These are phyloP conservation scores for Drosophila melanosoma DNA, from an alignment of 2,888 invertebrate species.

Conservation along the genomic window DNA sequence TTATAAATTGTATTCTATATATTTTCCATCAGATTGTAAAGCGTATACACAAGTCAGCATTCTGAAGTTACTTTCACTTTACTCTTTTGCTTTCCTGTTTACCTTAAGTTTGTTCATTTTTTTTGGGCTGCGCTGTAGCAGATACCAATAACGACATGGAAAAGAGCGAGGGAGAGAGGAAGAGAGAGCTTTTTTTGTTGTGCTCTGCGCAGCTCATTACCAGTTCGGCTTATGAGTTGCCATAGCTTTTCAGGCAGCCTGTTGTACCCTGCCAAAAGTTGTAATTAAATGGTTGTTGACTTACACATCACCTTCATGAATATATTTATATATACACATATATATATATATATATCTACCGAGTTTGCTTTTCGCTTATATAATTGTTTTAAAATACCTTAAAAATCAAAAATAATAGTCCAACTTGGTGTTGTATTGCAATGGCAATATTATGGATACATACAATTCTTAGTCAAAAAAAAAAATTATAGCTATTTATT, in stretches of 20 bases:
- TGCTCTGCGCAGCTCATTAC: conserved; percentile 39
- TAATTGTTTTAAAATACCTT: background rate
- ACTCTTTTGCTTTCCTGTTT: conserved; percentile 25
- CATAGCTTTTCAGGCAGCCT: conserved; percentile 50
- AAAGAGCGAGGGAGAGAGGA: conserved; percentile 15
- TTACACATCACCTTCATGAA: conserved; percentile 26
- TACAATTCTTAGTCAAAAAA: background rate
- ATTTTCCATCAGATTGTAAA: background rate
- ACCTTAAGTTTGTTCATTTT: conserved; percentile 31
- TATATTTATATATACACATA: background rate
- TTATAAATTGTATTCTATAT: background rate
- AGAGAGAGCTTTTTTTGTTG: conserved; percentile 32
- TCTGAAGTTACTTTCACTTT: conserved; percentile 7
- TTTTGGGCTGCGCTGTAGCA: conserved; percentile 20
- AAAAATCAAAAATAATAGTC: background rate
- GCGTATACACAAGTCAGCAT: conserved; percentile 13
- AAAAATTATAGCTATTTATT: background rate
- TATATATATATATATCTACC: background rate
- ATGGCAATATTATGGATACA: background rate
- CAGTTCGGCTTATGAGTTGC: conserved; percentile 36
- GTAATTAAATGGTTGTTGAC: conserved; percentile 8
- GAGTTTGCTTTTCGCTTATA: background rate
- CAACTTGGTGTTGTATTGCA: background rate
- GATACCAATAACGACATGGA: conserved; percentile 13
- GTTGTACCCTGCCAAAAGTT: conserved; percentile 21